A percentile compares a stretch with the other conserved stretches of the same genome.
Conservation (phyloP, 2,888 invertebrate species). For the Eurytoma adleriae region DNA sequence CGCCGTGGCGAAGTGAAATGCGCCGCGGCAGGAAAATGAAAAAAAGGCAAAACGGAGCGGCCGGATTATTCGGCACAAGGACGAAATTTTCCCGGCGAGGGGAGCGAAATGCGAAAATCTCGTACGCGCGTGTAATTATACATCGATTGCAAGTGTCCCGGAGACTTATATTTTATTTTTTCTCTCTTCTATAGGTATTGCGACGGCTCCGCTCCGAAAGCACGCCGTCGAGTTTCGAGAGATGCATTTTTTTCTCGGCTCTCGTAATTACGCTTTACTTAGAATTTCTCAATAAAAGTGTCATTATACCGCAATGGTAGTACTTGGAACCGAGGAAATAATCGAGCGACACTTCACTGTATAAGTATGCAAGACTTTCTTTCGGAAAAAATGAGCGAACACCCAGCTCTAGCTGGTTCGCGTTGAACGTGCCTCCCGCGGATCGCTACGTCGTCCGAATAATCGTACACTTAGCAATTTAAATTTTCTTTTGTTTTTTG, state of each 20-base stretch:
- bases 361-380: no score
- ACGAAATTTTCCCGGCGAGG: constrained; percentile 7
- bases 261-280: not conserved
- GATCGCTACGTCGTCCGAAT: no score
- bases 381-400: no score
- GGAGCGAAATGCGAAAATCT: constrained; percentile 29
- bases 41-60: not conserved
- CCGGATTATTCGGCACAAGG: constrained; percentile 39
- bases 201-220: not conserved
- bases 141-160: constrained; percentile 29
- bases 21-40: not conserved
- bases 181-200: not conserved
- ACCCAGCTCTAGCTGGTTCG: no score
- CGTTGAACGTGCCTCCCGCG: no score
- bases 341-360: no score
- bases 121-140: constrained; percentile 23
- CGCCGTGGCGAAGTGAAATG: not conserved
- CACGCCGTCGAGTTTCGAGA: no score
- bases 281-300: no score
- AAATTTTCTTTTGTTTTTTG: no score
- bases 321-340: no score
- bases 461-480: no score
- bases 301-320: no score
- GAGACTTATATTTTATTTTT: not conserved
- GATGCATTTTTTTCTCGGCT: not conserved